Conservation (phyloP, 2,113 vertebrate genomes). For the Choloepus hoffmanni region DNA sequence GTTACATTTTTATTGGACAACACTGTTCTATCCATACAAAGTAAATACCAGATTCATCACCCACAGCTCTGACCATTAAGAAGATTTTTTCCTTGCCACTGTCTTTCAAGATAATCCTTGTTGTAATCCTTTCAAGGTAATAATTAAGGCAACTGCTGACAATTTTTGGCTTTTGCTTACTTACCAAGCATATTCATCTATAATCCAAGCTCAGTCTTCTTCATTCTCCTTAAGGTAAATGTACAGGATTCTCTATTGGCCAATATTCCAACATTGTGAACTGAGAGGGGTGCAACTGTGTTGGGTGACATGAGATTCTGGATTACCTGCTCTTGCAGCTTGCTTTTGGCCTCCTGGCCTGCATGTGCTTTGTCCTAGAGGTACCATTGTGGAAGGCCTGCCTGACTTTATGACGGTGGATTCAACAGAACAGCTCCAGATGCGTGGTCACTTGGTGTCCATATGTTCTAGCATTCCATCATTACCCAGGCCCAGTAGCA, state of each 20-base stretch:
- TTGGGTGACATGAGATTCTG: not conserved
- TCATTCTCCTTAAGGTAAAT: not conserved
- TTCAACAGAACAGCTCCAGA: not conserved
- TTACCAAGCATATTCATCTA: not conserved
- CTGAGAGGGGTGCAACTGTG: not conserved
- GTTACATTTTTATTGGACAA: not conserved
- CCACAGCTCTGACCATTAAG: not conserved
- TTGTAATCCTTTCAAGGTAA: too few species aligned
- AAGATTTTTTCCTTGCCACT: not conserved
- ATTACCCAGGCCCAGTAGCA: slow-evolving; percentile 40
- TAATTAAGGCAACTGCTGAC: not conserved
- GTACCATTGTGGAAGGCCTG: not conserved
- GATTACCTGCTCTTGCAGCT: not conserved
- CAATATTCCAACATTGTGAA: not conserved
- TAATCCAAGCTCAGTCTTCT: not conserved
- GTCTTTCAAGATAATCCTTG: not conserved
- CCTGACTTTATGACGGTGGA: not conserved
- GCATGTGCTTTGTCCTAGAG: not conserved
- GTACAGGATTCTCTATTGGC: not conserved
- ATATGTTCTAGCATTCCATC: slow-evolving; percentile 57
- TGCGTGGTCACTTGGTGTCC: slow-evolving; percentile 35
- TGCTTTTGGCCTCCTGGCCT: not conserved
- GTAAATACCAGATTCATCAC: not conserved
- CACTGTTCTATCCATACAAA: not conserved
- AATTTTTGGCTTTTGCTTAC: not conserved